Base-by-base conservation (phyloP, 2,113 vertebrate species). In the Sciurus niger region DNA sequence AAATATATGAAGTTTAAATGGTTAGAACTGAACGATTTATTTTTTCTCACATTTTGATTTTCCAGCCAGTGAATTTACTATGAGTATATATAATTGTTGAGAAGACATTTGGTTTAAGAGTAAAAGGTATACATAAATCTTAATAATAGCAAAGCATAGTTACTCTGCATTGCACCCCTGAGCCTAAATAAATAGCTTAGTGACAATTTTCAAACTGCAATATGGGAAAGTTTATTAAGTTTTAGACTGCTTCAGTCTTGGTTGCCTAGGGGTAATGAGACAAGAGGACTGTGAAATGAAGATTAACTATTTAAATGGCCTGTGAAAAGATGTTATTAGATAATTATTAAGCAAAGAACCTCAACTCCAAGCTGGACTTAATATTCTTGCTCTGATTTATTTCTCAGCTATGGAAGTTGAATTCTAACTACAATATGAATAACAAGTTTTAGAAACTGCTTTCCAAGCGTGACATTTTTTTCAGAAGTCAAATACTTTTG, bases 101-200 rank as follows among this genome's bases (percentile, higher is more conserved):
- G 76, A 84, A 87, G 72, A 43, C 43, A 92, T 25, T 93, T 90
- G 77, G 51, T 82, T 93, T 74, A 73, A 73, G 32, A 84, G 22
- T 94, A 87, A 92, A 92, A 95, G 40, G 63, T 86, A 7, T 87
- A 37, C 53, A 74, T 94, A 96, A 95, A 89, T 97, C 46, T 94
- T 92, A 95, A 82, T 91, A 95, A 95, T 95, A 90, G 88, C 68
- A 83, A 83, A 90, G 28, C 28, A 1, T 68, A 43, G 76, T 94
- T 95, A 55, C 60, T 12, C 11, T 89, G 40, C n/a, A 79, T 87
- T 55, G 20, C 87, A 90, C 63, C 70, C 85, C 32, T 70, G 80
- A 94, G 70, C 70, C 88, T 87, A 97, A 83, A 84, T 92, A 94
- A 96, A 53, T 87, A 93, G 76, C 79, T 48, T 34, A 73, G 53